phyloP scores from a whole-genome alignment of 2,113 vertebrate genomes.

The Phyllopteryx taeniolatus region DNA sequence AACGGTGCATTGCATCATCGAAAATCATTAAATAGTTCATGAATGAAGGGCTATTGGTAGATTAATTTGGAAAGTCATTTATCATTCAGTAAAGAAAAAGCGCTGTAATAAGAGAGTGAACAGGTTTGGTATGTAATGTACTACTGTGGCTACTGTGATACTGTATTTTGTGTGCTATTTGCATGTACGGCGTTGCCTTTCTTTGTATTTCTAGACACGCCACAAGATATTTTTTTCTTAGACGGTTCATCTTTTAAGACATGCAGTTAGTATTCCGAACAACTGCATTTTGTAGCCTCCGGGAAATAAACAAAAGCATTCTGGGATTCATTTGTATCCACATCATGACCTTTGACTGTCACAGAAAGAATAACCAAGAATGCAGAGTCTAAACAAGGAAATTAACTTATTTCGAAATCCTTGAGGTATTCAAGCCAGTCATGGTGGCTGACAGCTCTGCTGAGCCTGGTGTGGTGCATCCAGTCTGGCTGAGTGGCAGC shows the following conservation, averaged over 20 bases:
- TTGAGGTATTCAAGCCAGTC: neutral
- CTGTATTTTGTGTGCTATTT: neutral
- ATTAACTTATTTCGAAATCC: neutral
- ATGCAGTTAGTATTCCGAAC: neutral
- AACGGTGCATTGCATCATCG: neutral
- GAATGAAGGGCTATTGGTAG: neutral
- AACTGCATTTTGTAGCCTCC: neutral
- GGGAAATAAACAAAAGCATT: constrained; percentile 10
- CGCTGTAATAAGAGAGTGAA: neutral
- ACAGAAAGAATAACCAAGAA: neutral
- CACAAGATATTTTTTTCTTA: neutral
- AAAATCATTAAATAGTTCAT: neutral
- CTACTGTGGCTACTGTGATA: neutral
- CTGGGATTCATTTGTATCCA: constrained; percentile 1
- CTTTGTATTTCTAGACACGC: neutral
- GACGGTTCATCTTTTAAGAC: too few relatives aligned
- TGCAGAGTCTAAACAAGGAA: constrained; percentile 2
- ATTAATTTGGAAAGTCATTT: neutral
- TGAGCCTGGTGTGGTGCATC: constrained; percentile 15
- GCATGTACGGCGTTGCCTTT: neutral
- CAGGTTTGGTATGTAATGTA: neutral
- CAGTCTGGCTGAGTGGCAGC: constrained; percentile 1
- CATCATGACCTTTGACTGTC: constrained; percentile 15
- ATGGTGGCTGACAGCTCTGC: constrained; percentile 16
- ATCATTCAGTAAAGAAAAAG: neutral